Evolutionary conservation across 2,113 vertebrate genomes (phyloP), one percentile per base, ranked within the genome.

Genomic region (Mus spicilegus): DNA sequence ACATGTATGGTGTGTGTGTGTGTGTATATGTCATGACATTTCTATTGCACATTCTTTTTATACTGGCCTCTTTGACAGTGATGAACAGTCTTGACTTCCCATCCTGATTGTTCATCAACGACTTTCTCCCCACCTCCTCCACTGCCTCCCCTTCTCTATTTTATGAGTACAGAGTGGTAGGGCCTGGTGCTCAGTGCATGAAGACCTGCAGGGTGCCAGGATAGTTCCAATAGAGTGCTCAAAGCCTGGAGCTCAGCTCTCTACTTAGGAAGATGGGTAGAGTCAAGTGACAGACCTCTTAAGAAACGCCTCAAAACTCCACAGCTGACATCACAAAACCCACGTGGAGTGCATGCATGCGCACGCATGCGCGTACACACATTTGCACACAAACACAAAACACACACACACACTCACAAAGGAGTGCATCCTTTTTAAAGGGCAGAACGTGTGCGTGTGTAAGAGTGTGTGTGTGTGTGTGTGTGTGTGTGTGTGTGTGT

Each of bases 21-120:
- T 97, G 97, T 73, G 24, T 10, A 8, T 72, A 17, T 73, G 28
- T 3, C 98, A 90, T 80, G 93, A 95, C 92, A 7, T 97, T 98
- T 97, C 97, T 96, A 91, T 98, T 96, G 97, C 98, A 98, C 98
- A 96, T 97, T 94, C 96, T 98, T 96, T 98, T 95, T 92, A 87
- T 97, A 65, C 91, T 93, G 96, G 98, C 98, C 98, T 97, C 94
- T 97, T 97, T 95, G 67, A 87, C 93, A 78, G 72, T 42, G 56
- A 54, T 76, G 67, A 87, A 84, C 94, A 0, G 26, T 89, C 96
- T 72, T 94, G 93, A 93, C 95, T 81, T 78, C 95, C 97, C 89
- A 81, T 46, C 89, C 3, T 84, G 67, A 87, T 72, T 0, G 36
- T 94, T 97, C 91, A 72, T 77, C 92, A 80, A 39, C 84, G 49